Base-by-base conservation (phyloP, 2,797 vertebrate species). In the Benthosema pterotum region DNA sequence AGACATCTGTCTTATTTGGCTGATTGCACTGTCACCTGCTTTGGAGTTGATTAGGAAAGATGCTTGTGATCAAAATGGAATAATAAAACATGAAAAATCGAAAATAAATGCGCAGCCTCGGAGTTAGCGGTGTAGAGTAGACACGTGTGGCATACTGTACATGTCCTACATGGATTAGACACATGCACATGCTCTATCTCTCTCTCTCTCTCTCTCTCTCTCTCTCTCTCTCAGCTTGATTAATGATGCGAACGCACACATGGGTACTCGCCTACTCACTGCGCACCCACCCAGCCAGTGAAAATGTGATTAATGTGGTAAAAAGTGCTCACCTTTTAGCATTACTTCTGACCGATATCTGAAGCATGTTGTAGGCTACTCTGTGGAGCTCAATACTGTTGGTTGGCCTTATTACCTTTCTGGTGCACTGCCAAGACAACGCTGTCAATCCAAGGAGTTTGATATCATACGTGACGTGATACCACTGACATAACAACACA, bases 331-430 rank as follows among this genome's bases (percentile, higher is more conserved):
- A 76, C 78, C 63, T 83, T 75, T 68, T 47, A 64, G 58, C 57
- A 48, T 65, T 53, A 47, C 53, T 51, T 54, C 71, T 72, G 80
- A 72, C 81, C 71, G 60, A 82, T 74, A 74, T 71, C 74, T 77
- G 70, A 77, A 79, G 75, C 58, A 8, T 5, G 4, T 38, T 38
- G 1, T 38, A 38, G 32, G 32, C 32, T 72, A 69, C 79, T 76
- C 55, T 53, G 73, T 62, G 64, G 77, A 68, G 77, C 82, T 87
- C 72, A 14, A 83, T 85, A 65, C 78, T 81, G 74, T 73, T 68
- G 74, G 74, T n/a, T 84, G 87, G 58, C 85, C 83, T 87, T 88
- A 85, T 90, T 88, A 82, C 76, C 83, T 82, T 80, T 77, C 75
- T 90, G 85, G 84, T 85, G 70, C 64, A 14, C 75, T 71, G 86